Evolutionary conservation across 2,888 invertebrate genomes (phyloP), one percentile per base, ranked within the genome.

Genomic region (Prosopocoilus inquinatus): DNA sequence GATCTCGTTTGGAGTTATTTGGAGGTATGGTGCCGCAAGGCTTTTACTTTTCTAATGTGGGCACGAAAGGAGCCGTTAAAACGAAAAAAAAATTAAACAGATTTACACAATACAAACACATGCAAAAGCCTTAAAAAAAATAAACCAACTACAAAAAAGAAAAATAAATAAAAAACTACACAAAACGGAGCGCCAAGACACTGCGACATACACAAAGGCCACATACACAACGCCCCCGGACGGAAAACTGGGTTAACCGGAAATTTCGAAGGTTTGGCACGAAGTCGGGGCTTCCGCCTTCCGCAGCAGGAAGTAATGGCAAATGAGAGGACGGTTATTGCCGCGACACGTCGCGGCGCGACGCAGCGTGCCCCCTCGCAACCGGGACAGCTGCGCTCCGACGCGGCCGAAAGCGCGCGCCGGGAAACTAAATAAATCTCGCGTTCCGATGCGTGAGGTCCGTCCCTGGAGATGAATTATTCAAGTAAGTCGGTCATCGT

Each of bases 341-440:
- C 20, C 20, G 20, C 20, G 20, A 28, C 20, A 28, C 5, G 4
- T 28, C 4, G 20, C 20, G 20, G 5, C 2, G 5, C 20, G 20
- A 28, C 20, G 20, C 20, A 7, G 7, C 20, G 20, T 3, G 20
- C 20, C 20, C 20, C 20, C 20, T 7, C 20, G 20, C 20, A 7
- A 7, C 20, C 20, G 20, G 20, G 7, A 41, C 41, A 16, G 16
- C 41, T 41, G 44, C 43, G 51, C 63, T 63, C 65, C 67, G 60
- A 51, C 67, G 65, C 63, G 65, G 57, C 58, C 63, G 58, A 59
- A 65, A 60, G 61, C 54, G 62, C 62, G 64, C 67, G 62, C 59
- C 67, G 69, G 70, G 67, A 71, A 71, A 68, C 68, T 59, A 69
- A 70, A 72, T 74, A 73, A 73, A 74, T 74, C 72, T 71, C 72